Base-by-base conservation (phyloP, 2,888 invertebrate genomes). In the Drosophila dives region DNA sequence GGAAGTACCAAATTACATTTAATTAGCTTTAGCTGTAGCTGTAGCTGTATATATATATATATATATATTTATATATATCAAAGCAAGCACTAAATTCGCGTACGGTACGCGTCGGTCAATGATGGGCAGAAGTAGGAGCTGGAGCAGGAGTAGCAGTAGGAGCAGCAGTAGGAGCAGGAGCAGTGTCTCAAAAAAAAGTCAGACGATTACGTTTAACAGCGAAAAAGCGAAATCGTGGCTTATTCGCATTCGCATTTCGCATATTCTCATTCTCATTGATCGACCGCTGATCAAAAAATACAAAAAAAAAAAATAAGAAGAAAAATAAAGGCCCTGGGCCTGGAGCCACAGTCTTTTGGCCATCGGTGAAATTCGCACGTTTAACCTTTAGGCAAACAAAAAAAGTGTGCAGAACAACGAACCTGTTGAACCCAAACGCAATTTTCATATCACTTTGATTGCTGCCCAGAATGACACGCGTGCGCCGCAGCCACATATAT, bases 1-100 rank as follows among this genome's bases (percentile, higher is more conserved):
- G 91, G 91, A 91, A 91, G 91, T 91, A 85, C 90, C 89, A 91
- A 92, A 91, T 91, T 91, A 91, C 92, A 92, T 91, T 91, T 91
- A 91, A 91, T 91, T 91, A 90, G 90, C 81, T 84, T 92, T 89
- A 90, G 89, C 81, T 80, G 58, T 56, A 64, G 55, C 56, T 64
- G 53, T 65, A 75, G 61, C 64, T 76, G 32, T 23, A 60, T 67
- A 68, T 26, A 29, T 32, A 49, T 12, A 34, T 64, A 38, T 17
- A 78, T 62, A 78, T 32, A 49, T 12, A 34, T 64, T 33, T 17
- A 78, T 62, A 78, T 65, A 73, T 67, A 68, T 26, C 49, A 29
- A 29, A 51, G 45, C 45, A 70, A 72, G 75, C 62, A 78, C 74
- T 68, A 90, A 89, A 86, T 89, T 90, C 90, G 83, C 85, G 90